A percentile compares a stretch with the other conserved stretches of the same genome.
These are phyloP conservation scores for Drosophila nigricruria DNA, from an alignment of 2,888 invertebrate species.

Conservation along the genomic window DNA sequence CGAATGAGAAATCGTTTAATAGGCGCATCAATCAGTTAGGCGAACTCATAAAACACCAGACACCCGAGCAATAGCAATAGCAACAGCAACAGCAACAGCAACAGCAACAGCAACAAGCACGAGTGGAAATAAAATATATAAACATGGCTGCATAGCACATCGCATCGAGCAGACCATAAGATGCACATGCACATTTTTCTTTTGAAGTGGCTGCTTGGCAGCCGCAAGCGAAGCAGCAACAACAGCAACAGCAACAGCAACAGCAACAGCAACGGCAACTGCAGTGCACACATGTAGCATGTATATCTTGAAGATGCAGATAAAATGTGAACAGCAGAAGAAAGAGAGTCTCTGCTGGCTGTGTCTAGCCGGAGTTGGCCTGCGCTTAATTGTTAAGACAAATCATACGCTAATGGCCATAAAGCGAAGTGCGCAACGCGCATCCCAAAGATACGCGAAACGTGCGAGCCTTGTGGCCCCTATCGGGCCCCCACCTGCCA, in stretches of 20 bases:
- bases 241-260: slow-evolving; percentile 33
- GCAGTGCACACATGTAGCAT: slow-evolving; percentile 23
- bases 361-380: slow-evolving; percentile 31
- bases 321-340: slow-evolving; percentile 35
- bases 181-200: slow-evolving; percentile 68
- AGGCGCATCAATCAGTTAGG: slow-evolving; percentile 76
- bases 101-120: slow-evolving; percentile 17
- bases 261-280: slow-evolving; percentile 40
- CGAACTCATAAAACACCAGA: slow-evolving; percentile 72
- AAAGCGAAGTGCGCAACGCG: slow-evolving; percentile 65
- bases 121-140: slow-evolving; percentile 71
- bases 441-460: slow-evolving; percentile 55
- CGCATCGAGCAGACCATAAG: slow-evolving; percentile 39
- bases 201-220: slow-evolving; percentile 69
- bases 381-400: slow-evolving; percentile 80
- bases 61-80: slow-evolving; percentile 32
- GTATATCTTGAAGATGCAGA: slow-evolving; percentile 58
- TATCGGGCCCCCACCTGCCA: neutral
- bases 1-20: slow-evolving; percentile 74
- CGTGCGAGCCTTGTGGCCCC: slow-evolving; percentile 38
- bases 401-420: slow-evolving; percentile 81
- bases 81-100: slow-evolving; percentile 28
- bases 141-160: slow-evolving; percentile 44
- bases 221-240: slow-evolving; percentile 55
- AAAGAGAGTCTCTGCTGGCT: slow-evolving; percentile 1